Evolutionary conservation across 92 coral and sea anemone species (phyloP), one percentile per base, ranked within the genome.

Genomic region (Epizoanthus illoricatus): DNA sequence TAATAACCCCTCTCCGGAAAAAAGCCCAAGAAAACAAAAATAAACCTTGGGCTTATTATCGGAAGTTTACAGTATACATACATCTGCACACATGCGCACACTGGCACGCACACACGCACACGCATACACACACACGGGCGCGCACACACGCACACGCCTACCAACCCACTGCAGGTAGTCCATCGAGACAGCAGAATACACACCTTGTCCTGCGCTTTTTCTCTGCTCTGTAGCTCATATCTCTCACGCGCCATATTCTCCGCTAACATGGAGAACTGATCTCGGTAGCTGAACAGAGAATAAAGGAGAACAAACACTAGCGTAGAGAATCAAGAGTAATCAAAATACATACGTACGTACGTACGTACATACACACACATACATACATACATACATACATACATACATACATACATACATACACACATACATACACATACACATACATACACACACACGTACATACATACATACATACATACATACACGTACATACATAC

Each of bases 201-300:
- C 69, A 96, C 99, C 97, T 96, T 96, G 47, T 96, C 99, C 72
- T 96, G 99, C 12, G 99, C 99, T 28, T 93, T 90, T 69, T 96
- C 98, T 4, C 99, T 86, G 60, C 87, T 86, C 85, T 90, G 85
- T 64, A 96, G 64, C 16, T 94, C 94, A 28, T 90, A 88, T 81
- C 95, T 89, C 85, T 96, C 99, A 11, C 92, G 92, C 13, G 93
- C 92, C 85, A 96, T 93, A 33, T 91, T 94, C 64, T 93, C 98
- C 8, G 98, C 89, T 15, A 96, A 67, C 90, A 96, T 88, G 18
- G 99, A 92, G 58, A 93, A 96, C 86, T 96, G 99, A 81, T 96
- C 99, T 80, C 92, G 97, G 47, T 96, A 96, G 65, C 99, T 96
- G 18, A 74, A 76, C 43, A 45, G 54, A 43, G 41, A 28, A 24